Conservation (phyloP, 1,140 invertebrate species). For the Acromyrmex echinatior region DNA sequence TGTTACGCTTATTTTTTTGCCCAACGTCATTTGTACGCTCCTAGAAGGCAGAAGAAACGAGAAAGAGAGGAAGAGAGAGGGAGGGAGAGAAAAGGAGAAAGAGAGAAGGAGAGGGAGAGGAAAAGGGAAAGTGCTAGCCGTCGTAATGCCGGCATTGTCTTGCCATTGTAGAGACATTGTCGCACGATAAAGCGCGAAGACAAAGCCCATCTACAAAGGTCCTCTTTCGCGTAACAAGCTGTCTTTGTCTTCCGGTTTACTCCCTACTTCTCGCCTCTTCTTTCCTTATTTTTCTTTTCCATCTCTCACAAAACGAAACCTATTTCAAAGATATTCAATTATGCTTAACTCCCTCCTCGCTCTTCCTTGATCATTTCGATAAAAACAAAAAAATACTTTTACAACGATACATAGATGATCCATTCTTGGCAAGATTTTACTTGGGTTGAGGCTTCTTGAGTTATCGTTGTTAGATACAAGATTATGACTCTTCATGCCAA, state of each 20-base stretch:
- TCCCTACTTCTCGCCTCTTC: neutral
- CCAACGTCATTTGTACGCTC: constrained; percentile 74
- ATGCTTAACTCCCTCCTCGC: neutral
- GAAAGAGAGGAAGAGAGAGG: constrained; percentile 1
- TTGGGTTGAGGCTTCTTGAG: too few species aligned
- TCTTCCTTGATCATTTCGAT: neutral
- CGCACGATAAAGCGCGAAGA: constrained; percentile 82
- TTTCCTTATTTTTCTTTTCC: constrained; percentile 32
- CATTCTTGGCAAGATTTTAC: too few species aligned
- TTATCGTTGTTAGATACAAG: too few species aligned
- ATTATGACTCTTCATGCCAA: too few species aligned
- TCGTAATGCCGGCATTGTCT: constrained; percentile 81
- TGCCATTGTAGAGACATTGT: constrained; percentile 81
- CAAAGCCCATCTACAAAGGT: constrained; percentile 80
- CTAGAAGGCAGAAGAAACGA: constrained; percentile 57
- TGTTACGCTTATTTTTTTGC: constrained; percentile 80
- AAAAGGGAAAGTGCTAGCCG: constrained; percentile 69
- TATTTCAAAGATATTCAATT: constrained; percentile 54
- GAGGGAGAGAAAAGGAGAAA: neutral
- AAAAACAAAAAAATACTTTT: neutral
- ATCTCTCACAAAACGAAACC: constrained; percentile 27
- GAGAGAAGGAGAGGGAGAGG: neutral
- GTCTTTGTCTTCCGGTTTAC: constrained; percentile 73
- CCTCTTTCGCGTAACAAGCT: constrained; percentile 78
- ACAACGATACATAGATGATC: too few species aligned